Evolutionary conservation across 1,140 invertebrate genomes (phyloP), one percentile per base, ranked within the genome.

Genomic region (Pseudachorutes palmiensis): DNA sequence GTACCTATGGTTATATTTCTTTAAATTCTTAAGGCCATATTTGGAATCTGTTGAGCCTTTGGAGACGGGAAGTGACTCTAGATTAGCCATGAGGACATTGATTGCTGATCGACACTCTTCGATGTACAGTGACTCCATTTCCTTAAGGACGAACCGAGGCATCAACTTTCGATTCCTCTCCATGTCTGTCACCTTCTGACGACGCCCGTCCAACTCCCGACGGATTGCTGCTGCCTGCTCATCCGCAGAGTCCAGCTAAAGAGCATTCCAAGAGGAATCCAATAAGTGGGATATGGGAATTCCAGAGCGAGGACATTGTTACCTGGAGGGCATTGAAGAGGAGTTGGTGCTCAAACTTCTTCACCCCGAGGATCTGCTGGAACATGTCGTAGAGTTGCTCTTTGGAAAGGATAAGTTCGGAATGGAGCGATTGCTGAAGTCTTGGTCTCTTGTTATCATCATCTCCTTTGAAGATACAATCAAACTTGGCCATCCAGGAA

Each of bases 371-470:
- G 73, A 99, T 97, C 80, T 98, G 95, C 79, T 99, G 97, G 81
- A 99, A 99, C 92, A 99, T 97, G 80, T 99, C 97, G 81, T 97
- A 99, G 0, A 99, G 85, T 80, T 97, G 94, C 77, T 98, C 94
- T 80, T 97, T 97, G 65, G 90, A 92, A 66, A 96, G 82, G 76
- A 96, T 93, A 71, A 91, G 82, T 78, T 97, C 94, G 41, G 90
- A 91, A 77, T 94, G 92, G 51, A 94, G 81, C 62, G 88, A 90
- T 81, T 91, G 89, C 77, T 91, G 89, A 81, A 92, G 89, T 77
- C 88, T 86, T 41, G 91, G 89, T 77, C 91, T 82, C 78, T 92
- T 92, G 45, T 85, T 84, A 74, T 94, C 91, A 72, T 94, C 92
- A 74, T 94, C 91, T 45, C 89, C 94, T 81, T 97, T 95, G 77